Conservation (phyloP, 2,888 invertebrate species). For the Tetragonula carbonaria region DNA sequence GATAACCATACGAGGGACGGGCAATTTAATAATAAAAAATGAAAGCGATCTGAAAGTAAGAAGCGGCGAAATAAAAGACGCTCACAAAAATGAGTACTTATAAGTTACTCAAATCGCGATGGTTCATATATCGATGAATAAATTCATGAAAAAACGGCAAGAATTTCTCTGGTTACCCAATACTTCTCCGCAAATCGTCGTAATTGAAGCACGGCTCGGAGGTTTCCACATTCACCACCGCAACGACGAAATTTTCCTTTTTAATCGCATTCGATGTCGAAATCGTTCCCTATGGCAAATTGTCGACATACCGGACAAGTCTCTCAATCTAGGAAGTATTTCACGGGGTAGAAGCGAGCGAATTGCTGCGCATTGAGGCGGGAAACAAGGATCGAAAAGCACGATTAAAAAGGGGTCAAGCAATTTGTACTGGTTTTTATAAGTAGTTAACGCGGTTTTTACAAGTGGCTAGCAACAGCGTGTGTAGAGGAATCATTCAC, state of each 20-base stretch:
- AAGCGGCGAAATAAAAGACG: too few relatives aligned
- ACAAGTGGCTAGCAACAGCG: constrained; percentile 8
- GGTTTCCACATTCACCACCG: neutral
- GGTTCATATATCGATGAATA: too few relatives aligned
- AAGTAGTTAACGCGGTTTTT: constrained; percentile 18
- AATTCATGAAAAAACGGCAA: too few relatives aligned
- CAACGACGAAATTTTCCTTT: neutral
- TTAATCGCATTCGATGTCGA: neutral
- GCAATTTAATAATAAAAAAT: too few relatives aligned
- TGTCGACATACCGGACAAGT: neutral
- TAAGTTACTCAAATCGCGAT: too few relatives aligned
- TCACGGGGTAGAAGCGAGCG: neutral
- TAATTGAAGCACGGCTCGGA: neutral
- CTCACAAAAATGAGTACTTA: too few relatives aligned
- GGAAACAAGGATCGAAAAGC: neutral
- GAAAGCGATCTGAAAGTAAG: too few relatives aligned
- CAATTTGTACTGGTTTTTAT: constrained; percentile 17
- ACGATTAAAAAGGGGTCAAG: constrained; percentile 14
- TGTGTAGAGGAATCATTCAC: constrained; percentile 40
- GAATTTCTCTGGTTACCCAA: too few relatives aligned
- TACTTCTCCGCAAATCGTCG: neutral
- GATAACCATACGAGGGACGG: too few relatives aligned
- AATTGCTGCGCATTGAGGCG: neutral
- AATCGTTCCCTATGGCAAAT: too few relatives aligned
- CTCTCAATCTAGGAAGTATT: too few relatives aligned